Evolutionary conservation across 2,113 vertebrate species (phyloP), one percentile per base, ranked within the genome.

Genomic region (Tetrax tetrax): DNA sequence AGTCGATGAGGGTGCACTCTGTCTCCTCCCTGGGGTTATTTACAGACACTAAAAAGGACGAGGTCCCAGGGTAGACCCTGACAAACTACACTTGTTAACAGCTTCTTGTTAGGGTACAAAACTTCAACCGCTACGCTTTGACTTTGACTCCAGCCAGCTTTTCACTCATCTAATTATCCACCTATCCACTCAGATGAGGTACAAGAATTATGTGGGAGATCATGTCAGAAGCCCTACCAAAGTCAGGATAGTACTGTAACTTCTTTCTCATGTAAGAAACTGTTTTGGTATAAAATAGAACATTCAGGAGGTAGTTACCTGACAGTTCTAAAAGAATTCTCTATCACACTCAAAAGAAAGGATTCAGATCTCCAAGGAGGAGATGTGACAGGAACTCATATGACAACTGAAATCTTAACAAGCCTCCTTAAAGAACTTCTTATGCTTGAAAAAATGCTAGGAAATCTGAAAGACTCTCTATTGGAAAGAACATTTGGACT

Each of bases 51-150:
- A 9, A 23, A 18, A 6, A 47, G 27, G n/a, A 20, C 41, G 41
- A 56, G 37, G n/a, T 4, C 0, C n/a, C 5, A 7, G 14, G 29
- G 17, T 7, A 91, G 41, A 50, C 41, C 8, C 18, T 56, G 38
- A 37, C 64, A 87, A 80, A 71, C 29, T 51, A 51, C 9, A 13
- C 6, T 22, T 0, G 0, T 65, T 65, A 72, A 48, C 7, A 48
- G 48, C 47, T 63, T 80, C 38, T 71, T 4, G 0, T 37, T 43
- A 61, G 10, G 25, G 20, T 68, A 37, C 16, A 53, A 63, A 59
- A 37, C 41, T 43, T 43, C 53, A 63, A 37, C 48, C 2, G 3
- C 14, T 47, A 19, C 43, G 48, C 37, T 77, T n/a, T 6, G 35
- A 56, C 37, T 77, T n/a, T 50, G 2, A 35, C 45, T 94, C 38